Conservation (phyloP, 1,140 invertebrate species). For the Drosophila prosaltans region DNA sequence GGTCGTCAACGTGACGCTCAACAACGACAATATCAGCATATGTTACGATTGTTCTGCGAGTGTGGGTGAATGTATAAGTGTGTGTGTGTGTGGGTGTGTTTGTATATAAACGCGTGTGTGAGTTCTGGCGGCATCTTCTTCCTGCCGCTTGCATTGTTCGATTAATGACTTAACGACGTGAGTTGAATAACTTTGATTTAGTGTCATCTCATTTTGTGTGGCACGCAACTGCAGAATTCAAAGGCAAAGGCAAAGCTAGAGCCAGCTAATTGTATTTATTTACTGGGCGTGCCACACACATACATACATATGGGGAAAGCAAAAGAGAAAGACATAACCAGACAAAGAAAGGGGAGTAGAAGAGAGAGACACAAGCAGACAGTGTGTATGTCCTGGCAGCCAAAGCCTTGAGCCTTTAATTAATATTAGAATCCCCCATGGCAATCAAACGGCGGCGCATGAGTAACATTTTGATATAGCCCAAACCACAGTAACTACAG, state of each 20-base stretch:
- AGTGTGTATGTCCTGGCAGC: constrained; percentile 15
- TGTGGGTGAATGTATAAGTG: background rate
- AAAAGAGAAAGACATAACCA: background rate
- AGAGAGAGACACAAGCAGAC: constrained; percentile 1
- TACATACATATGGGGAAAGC: background rate
- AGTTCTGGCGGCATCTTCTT: constrained; percentile 51
- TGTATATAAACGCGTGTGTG: background rate
- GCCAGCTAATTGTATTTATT: constrained; percentile 77
- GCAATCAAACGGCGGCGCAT: constrained; percentile 53
- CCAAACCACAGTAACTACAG: constrained; percentile 8
- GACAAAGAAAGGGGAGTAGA: background rate
- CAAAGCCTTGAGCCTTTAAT: constrained; percentile 63
- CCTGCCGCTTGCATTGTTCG: constrained; percentile 73
- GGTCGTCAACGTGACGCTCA: constrained; percentile 68
- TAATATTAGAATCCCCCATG: constrained; percentile 56
- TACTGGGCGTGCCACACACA: constrained; percentile 50
- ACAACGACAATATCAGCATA: constrained; percentile 72
- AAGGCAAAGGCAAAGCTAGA: constrained; percentile 18
- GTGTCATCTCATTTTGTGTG: constrained; percentile 75
- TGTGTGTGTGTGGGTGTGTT: constrained; percentile 16
- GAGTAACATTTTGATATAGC: constrained; percentile 52
- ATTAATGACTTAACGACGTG: constrained; percentile 82
- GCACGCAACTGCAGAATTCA: constrained; percentile 33
- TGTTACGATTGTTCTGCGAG: constrained; percentile 50
- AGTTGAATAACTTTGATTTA: constrained; percentile 81